Base-by-base conservation (phyloP, 1,140 invertebrate species). In the Drosophila gunungcola region DNA sequence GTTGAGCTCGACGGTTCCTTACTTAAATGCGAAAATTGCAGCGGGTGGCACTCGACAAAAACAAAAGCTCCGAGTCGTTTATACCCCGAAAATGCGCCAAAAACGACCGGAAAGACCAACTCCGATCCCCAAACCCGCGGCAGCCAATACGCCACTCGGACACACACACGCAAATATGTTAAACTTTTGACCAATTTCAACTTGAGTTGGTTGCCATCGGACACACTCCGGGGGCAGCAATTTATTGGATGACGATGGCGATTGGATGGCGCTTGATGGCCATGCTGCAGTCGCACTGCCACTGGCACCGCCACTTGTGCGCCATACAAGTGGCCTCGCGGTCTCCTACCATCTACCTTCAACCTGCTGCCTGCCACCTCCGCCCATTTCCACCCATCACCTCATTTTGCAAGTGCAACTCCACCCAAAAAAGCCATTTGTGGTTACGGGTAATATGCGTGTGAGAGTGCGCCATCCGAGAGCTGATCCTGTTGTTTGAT, bases 161-260 rank as follows among this genome's bases (percentile, higher is more conserved):
- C 57, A 64, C 67, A 79, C 79, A 80, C 80, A 89, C 85, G 80
- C 84, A 89, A 89, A 89, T 90, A 89, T 89, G 80, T 89, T 89
- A 89, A 89, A 89, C 84, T 89, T 90, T 84, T 89, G 84, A 89
- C 84, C 84, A 89, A 89, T 90, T 89, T 89, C 80, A 89, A 84
- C 84, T 88, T 78, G 77, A 84, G 80, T 77, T 83, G 83, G 76
- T 70, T 75, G 54, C 56, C 65, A 69, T 74, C 38, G 53, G 38
- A 52, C 70, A 45, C 49, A 43, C 53, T 41, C 45, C 38, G 39
- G 53, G 64, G 61, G 72, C 73, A 74, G 85, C 80, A 89, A 89
- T 89, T 90, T 89, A 89, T 89, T 89, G 84, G 84, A 89, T 84
- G 77, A 80, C 84, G 73, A 89, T 84, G 77, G 85, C 84, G 70